Percentiles rank a stretch among this genome's conserved stretches.
These are phyloP conservation scores for Desmophyllum pertusum DNA, from an alignment of 92 coral and sea anemone genomes.

Conservation along the genomic window DNA sequence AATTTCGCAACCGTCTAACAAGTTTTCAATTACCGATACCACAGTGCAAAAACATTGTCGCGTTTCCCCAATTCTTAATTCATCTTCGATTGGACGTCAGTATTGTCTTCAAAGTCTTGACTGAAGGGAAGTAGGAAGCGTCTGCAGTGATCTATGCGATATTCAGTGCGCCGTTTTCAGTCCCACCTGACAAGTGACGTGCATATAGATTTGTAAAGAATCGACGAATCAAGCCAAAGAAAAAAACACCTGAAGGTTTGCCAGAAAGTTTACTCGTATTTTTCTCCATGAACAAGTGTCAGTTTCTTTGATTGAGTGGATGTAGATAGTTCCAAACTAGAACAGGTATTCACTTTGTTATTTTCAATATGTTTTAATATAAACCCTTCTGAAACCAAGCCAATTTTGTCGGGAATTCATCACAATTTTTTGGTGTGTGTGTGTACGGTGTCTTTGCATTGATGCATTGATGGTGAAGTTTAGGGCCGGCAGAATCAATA, in stretches of 20 bases:
- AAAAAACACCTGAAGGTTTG: neutral
- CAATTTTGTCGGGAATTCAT: neutral
- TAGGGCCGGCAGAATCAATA: neutral
- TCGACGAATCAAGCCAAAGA: neutral
- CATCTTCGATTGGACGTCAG: too few relatives aligned
- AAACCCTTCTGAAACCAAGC: neutral
- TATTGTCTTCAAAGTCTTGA: neutral
- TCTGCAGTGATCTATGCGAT: neutral
- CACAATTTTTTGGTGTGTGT: neutral
- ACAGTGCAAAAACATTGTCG: constrained; percentile 16
- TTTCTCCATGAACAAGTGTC: neutral
- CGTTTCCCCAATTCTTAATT: neutral
- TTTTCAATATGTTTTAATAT: neutral
- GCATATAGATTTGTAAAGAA: neutral
- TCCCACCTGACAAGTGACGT: neutral
- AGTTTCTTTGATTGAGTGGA: neutral
- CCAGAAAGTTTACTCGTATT: neutral
- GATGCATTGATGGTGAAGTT: too few relatives aligned
- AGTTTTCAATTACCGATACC: constrained; percentile 18
- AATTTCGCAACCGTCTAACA: constrained; percentile 19
- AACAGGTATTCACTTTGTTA: neutral
- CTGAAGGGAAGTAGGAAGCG: neutral
- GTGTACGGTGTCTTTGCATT: too few relatives aligned
- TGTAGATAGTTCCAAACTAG: neutral
- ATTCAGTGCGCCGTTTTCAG: neutral